These are phyloP conservation scores for Teleopsis dalmanni DNA, from an alignment of 1,140 invertebrate species.

Conservation along the genomic window DNA sequence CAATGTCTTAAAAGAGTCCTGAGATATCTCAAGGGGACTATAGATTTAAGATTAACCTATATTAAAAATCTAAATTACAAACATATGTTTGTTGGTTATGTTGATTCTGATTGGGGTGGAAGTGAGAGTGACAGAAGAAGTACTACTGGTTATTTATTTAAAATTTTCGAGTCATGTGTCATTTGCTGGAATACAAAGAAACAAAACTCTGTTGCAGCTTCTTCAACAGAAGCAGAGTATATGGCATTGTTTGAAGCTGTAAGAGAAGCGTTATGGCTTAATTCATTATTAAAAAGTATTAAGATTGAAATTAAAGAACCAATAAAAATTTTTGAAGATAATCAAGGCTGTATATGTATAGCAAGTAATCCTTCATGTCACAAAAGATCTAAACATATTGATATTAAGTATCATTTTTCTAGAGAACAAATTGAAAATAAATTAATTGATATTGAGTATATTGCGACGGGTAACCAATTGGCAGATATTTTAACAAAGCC, in stretches of 20 bases:
- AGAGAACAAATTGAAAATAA: slow-evolving; percentile 11
- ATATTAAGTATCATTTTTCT: slow-evolving; percentile 15
- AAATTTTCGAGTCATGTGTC: slow-evolving; percentile 19
- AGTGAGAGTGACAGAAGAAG: slow-evolving; percentile 19
- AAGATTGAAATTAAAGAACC: slow-evolving; percentile 9
- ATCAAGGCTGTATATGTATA: slow-evolving; percentile 8
- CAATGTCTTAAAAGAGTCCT: slow-evolving; percentile 16
- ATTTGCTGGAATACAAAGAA: slow-evolving; percentile 38
- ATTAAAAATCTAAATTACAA: slow-evolving; percentile 4
- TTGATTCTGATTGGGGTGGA: slow-evolving; percentile 22
- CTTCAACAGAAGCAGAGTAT: slow-evolving; percentile 27
- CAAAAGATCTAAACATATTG: slow-evolving; percentile 11
- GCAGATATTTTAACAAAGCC: neutral
- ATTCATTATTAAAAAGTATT: slow-evolving; percentile 12
- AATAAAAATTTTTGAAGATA: slow-evolving; percentile 13
- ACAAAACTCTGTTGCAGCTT: slow-evolving; percentile 27
- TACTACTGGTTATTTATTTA: slow-evolving; percentile 22
- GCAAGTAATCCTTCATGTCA: slow-evolving; percentile 8
- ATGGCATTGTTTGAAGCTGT: slow-evolving; percentile 27
- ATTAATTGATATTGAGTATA: neutral
- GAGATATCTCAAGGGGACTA: slow-evolving; percentile 18
- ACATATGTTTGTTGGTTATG: slow-evolving; percentile 15
- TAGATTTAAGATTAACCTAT: slow-evolving; percentile 14
- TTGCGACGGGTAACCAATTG: neutral
- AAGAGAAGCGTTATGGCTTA: slow-evolving; percentile 19